Evolutionary conservation across 2,797 vertebrate genomes (phyloP).

Genomic region (Holocentrus rufus): DNA sequence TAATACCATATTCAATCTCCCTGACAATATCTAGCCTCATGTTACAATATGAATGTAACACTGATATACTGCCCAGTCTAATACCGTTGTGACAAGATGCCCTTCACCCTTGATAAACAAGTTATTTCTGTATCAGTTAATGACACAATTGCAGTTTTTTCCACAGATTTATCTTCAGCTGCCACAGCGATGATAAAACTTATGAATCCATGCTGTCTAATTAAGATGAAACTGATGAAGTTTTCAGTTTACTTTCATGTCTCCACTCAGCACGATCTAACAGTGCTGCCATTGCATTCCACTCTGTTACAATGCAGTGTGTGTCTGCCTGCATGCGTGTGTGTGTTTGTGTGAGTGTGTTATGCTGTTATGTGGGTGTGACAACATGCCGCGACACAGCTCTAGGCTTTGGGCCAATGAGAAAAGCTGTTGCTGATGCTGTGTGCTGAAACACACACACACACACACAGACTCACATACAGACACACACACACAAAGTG

Average conservation of each 20-base stretch:
- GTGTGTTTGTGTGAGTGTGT: constrained; percentile 14
- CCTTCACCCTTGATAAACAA: too few relatives aligned
- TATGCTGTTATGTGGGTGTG: constrained; percentile 42
- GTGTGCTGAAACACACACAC: constrained; percentile 7
- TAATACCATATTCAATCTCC: too few relatives aligned
- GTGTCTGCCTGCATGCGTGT: constrained; percentile 11
- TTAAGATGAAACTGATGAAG: not conserved
- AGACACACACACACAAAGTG: constrained; percentile 45
- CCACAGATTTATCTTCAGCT: too few relatives aligned
- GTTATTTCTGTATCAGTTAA: too few relatives aligned
- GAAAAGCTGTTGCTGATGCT: constrained; percentile 36
- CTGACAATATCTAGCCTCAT: too few relatives aligned
- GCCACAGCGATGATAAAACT: not conserved
- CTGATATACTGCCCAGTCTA: too few relatives aligned
- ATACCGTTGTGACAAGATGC: not conserved
- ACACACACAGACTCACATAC: constrained; percentile 17
- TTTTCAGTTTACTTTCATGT: not conserved
- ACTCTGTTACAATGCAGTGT: not conserved
- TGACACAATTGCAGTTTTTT: too few relatives aligned
- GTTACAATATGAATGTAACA: too few relatives aligned
- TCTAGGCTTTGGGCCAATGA: constrained; percentile 51
- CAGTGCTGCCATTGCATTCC: constrained; percentile 20
- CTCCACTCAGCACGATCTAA: constrained; percentile 16
- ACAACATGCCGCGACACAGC: constrained; percentile 53
- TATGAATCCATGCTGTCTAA: not conserved